Evolutionary conservation across 2,113 vertebrate species (phyloP).

Genomic region (Mastomys coucha): DNA sequence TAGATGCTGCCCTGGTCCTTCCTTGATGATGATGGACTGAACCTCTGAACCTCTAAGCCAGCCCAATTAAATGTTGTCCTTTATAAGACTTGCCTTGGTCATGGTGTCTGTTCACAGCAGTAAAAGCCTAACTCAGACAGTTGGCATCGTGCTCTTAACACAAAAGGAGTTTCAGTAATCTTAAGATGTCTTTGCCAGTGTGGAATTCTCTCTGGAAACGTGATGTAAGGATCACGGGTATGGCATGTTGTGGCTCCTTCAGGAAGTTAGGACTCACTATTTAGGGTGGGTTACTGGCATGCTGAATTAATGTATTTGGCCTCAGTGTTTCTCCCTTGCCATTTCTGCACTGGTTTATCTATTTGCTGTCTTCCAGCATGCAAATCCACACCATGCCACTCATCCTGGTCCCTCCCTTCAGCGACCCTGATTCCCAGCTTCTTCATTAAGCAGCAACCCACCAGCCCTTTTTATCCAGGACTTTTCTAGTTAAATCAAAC

Average conservation of each 20-base stretch:
- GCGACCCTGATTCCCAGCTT: neutral
- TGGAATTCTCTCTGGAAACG: neutral
- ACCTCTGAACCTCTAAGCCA: too few relatives aligned
- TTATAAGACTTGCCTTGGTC: too few relatives aligned
- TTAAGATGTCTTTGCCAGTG: neutral
- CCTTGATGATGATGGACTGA: too few relatives aligned
- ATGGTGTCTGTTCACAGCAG: too few relatives aligned
- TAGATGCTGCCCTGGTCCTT: too few relatives aligned
- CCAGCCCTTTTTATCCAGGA: neutral
- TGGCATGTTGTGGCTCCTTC: neutral
- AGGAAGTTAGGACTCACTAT: neutral
- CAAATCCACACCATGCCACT: neutral
- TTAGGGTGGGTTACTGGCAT: neutral
- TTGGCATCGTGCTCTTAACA: neutral
- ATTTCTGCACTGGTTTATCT: neutral
- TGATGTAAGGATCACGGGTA: neutral
- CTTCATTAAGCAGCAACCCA: neutral
- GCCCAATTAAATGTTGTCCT: too few relatives aligned
- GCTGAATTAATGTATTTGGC: neutral
- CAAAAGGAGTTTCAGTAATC: neutral
- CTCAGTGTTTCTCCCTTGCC: neutral
- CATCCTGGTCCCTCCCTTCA: accelerated
- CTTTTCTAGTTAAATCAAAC: neutral
- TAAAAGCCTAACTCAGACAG: too few relatives aligned
- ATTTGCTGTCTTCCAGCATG: neutral